These are phyloP conservation scores for Xerus rutilus DNA, from an alignment of 2,797 vertebrate species.

Conservation along the genomic window DNA sequence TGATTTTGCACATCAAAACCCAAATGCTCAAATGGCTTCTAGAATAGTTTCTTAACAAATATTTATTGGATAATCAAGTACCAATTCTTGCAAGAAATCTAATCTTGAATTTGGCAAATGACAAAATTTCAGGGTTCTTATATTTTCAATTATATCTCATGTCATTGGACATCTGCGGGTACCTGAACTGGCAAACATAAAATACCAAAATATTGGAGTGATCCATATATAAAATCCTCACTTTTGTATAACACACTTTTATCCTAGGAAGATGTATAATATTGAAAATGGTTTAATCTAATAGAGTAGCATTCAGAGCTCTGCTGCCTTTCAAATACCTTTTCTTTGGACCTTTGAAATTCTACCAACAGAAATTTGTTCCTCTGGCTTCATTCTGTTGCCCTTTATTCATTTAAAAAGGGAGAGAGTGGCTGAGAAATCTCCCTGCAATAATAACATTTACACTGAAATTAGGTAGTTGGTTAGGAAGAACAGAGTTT, in stretches of 20 bases:
- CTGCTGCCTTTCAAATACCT: not conserved
- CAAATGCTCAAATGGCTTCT: constrained; percentile 61
- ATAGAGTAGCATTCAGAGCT: not conserved
- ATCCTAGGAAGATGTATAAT: not conserved
- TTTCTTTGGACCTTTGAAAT: not conserved
- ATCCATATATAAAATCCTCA: not conserved
- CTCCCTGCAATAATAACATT: not conserved
- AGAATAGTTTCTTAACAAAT: constrained; percentile 66
- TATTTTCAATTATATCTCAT: constrained; percentile 14
- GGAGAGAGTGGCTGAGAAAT: not conserved
- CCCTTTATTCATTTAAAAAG: not conserved
- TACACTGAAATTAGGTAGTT: not conserved
- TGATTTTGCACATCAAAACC: constrained; percentile 18
- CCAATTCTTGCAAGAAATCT: constrained; percentile 78
- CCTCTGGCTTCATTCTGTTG: not conserved
- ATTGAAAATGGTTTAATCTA: not conserved
- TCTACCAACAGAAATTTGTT: not conserved
- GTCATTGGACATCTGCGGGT: constrained; percentile 24
- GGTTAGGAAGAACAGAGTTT: not conserved
- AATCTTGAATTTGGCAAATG: constrained; percentile 70
- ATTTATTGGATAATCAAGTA: constrained; percentile 72
- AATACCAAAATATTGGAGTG: not conserved
- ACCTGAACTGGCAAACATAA: constrained; percentile 54
- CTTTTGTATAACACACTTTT: not conserved
- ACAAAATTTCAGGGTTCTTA: not conserved